Conservation (phyloP, 2,888 invertebrate species). For the Brenthis ino region DNA sequence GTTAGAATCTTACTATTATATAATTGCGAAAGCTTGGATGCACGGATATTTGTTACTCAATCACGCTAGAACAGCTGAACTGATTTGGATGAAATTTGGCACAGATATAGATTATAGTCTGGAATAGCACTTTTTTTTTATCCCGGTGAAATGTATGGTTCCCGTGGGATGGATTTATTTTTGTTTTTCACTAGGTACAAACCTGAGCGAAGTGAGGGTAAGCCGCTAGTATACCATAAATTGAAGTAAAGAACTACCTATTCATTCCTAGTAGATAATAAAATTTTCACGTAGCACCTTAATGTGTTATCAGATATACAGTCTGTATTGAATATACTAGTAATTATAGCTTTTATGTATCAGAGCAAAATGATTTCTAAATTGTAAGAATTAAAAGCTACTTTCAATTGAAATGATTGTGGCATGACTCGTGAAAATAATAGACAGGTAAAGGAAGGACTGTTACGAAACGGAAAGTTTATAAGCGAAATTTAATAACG, state of each 20-base stretch:
- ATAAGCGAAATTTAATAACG: slow-evolving; percentile 32
- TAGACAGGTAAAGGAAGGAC: slow-evolving; percentile 8
- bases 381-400: neutral
- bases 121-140: too few relatives aligned
- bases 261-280: slow-evolving; percentile 6
- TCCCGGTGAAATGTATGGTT: too few relatives aligned
- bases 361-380: neutral
- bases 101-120: too few relatives aligned
- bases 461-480: slow-evolving; percentile 25
- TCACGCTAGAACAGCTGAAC: too few relatives aligned
- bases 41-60: too few relatives aligned
- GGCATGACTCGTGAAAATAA: slow-evolving; percentile 19
- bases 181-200: neutral
- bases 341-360: neutral
- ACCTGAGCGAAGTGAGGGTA: too few relatives aligned
- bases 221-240: neutral
- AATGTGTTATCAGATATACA: slow-evolving; percentile 21
- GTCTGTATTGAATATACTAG: neutral
- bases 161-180: neutral
- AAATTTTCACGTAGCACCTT: slow-evolving; percentile 16
- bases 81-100: too few relatives aligned
- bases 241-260: neutral
- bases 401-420: neutral
- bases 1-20: too few relatives aligned
- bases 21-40: too few relatives aligned